phyloP scores from a whole-genome alignment of 2,113 vertebrate species.

The Bubo bubo region DNA sequence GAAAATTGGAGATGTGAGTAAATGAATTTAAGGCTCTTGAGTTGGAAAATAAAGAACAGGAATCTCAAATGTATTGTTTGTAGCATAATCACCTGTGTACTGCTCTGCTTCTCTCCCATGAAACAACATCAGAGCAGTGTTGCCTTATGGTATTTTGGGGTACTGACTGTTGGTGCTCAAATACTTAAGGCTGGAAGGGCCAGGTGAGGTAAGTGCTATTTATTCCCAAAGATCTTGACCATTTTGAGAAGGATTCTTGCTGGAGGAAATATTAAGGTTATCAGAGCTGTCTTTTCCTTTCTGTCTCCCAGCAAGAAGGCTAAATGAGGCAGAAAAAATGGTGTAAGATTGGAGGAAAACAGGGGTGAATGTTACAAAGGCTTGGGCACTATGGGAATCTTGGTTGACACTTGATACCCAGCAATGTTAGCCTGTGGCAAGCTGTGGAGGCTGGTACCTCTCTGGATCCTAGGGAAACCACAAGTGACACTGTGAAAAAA shows the following conservation, averaged over 20 bases:
- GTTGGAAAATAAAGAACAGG: neutral
- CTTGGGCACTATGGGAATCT: neutral
- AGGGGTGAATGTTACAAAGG: neutral
- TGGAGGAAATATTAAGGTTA: neutral
- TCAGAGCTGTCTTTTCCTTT: neutral
- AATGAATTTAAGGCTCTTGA: neutral
- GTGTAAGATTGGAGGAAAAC: neutral
- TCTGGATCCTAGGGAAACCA: neutral
- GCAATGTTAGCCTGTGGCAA: neutral
- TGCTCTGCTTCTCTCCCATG: fast-evolving
- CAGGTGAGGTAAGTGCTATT: neutral
- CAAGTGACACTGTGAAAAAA: neutral
- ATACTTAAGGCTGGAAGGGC: neutral
- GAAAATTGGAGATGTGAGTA: neutral
- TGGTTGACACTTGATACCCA: neutral
- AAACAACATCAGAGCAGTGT: neutral
- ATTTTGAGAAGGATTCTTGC: neutral
- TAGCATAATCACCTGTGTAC: neutral
- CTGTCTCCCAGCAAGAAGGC: neutral
- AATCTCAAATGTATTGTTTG: neutral
- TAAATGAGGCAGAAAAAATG: neutral
- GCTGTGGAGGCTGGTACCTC: neutral
- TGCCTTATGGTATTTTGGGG: neutral
- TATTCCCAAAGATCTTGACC: neutral
- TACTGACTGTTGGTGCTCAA: neutral